A percentile compares a stretch with the other conserved stretches of the same genome.
phyloP scores from a whole-genome alignment of 2,113 vertebrate genomes.

The Gracilinanus agilis region DNA sequence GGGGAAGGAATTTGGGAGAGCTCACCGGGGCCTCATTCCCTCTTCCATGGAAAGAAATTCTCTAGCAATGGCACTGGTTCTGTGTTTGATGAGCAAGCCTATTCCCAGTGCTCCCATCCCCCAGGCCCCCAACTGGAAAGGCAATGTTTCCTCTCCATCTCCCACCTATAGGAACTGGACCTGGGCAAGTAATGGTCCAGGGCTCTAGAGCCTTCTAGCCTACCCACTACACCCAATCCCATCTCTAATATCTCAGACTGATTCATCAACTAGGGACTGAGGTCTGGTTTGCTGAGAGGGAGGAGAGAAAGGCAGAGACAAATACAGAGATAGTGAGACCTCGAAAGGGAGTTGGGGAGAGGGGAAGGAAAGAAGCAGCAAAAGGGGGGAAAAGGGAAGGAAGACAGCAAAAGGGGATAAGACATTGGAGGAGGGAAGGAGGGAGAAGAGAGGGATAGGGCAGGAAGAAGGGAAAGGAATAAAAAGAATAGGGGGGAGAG shows the following conservation, averaged over 20 bases:
- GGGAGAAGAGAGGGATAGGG: too few species aligned
- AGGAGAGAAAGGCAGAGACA: not conserved
- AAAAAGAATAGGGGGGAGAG: too few species aligned
- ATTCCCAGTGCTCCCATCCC: not conserved
- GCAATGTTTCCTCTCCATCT: slow-evolving; percentile 42
- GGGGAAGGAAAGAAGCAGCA: not conserved
- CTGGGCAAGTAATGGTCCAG: not conserved
- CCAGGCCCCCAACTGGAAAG: slow-evolving; percentile 60
- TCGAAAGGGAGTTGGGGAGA: not conserved
- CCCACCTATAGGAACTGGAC: slow-evolving; percentile 27
- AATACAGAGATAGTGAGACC: not conserved
- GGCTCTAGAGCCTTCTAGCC: not conserved
- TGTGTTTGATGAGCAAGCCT: not conserved
- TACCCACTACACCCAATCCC: not conserved
- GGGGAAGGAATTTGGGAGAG: not conserved
- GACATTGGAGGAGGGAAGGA: too few species aligned
- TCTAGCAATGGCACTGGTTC: not conserved
- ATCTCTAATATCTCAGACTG: not conserved
- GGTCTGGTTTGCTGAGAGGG: not conserved
- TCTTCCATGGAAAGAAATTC: not conserved
- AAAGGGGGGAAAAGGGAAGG: not conserved
- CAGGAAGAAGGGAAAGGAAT: too few species aligned
- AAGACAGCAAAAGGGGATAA: too few species aligned
- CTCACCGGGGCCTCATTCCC: not conserved
- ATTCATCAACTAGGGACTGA: not conserved